Base-by-base conservation (phyloP, 2,888 invertebrate genomes). In the Acanthococcus lagerstroemiae region DNA sequence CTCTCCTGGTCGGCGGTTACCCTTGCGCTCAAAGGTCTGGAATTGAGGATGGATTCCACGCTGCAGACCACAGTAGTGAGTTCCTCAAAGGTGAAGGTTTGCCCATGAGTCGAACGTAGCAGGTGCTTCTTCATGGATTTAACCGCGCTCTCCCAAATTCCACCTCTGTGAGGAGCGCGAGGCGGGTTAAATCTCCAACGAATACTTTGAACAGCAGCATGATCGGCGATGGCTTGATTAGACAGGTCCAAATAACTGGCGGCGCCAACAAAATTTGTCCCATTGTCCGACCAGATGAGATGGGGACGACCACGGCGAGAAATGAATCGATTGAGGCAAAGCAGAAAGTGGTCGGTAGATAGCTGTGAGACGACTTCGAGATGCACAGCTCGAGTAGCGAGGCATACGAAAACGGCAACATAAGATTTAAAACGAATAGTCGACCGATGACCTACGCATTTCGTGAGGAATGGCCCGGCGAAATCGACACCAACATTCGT, bases 11-110 rank as follows among this genome's bases (percentile, higher is more conserved):
- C 69, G 66, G 71, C 72, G 3, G 65, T 26, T 3, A 72, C 71
- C 1, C 73, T 25, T 4, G 71, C 67, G 19, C 68, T 69, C 0
- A 73, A n/a, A 3, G 73, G 73, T 2, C 60, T 7, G 4, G 55
- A 55, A n/a, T 60, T 58, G 0, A 67, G 45, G 24, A 15, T 60
- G 1, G 55, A 45, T 30, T 67, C 67, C n/a, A 60, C 15, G 1
- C 12, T 9, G 4, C 21, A 17, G 1, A 60, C 22, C 3, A 58
- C 44, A 1, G 57, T 58, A 9, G 15, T 22, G 0, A 50, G 9
- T 12, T 66, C 57, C 44, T 58, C 66, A 19, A 48, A 57, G 1
- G 48, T 58, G 4, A 57, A 44, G 1, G 26, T 7, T 30, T 27
- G 19, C 1, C 52, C 56, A 0, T 27, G 2, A 0, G 22, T n/a